These are phyloP conservation scores for Euthynnus affinis DNA, from an alignment of 2,797 vertebrate species.

Conservation along the genomic window DNA sequence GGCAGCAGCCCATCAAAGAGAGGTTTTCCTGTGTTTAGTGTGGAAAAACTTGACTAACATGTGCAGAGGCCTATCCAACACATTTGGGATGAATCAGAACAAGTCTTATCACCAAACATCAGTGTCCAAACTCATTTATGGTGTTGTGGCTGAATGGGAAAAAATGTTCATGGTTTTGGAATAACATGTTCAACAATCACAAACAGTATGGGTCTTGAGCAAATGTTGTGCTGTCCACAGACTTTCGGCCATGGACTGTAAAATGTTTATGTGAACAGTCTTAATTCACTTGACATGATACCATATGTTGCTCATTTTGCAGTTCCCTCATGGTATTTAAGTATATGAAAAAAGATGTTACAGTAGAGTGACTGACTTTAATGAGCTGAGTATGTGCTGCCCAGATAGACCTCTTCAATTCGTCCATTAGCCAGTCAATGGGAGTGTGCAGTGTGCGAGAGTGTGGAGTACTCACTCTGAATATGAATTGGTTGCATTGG, in stretches of 20 bases:
- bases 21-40: not conserved
- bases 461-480: conserved; percentile 51
- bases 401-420: conserved; percentile 46
- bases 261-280: not conserved
- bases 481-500: conserved; percentile 75
- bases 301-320: not conserved
- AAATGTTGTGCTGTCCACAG: no score
- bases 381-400: conserved; percentile 52
- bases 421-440: conserved; percentile 65
- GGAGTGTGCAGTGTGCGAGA: conserved; percentile 44
- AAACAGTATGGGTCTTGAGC: no score
- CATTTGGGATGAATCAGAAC: no score
- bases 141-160: not conserved
- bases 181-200: no score
- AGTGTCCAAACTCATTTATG: not conserved
- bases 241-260: not conserved
- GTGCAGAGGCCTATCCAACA: not conserved
- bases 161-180: no score
- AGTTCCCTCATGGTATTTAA: not conserved
- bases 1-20: not conserved
- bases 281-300: conserved; percentile 4
- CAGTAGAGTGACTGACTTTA: conserved; percentile 37
- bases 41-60: not conserved
- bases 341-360: conserved; percentile 11
- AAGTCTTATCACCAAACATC: no score